phyloP scores from a whole-genome alignment of 2,888 invertebrate species.

The Boloria euphrosyne region DNA sequence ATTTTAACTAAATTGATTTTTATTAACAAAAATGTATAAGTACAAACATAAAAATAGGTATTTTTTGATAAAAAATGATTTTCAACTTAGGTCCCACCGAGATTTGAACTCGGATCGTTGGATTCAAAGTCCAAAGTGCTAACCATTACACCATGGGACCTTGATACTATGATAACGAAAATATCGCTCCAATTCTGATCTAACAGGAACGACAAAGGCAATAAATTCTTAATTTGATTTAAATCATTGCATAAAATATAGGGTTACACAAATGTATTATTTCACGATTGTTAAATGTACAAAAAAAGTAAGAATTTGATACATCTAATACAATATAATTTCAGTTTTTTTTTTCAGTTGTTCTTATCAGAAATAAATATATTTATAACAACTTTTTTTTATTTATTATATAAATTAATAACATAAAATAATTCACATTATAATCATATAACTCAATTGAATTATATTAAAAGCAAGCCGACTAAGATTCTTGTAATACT shows the following conservation, averaged over 20 bases:
- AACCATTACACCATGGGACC: constrained; percentile 90
- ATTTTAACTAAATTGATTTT: neutral
- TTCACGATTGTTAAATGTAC: too few species aligned
- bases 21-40: neutral
- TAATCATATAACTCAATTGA: constrained; percentile 10
- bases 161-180: neutral
- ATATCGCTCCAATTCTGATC: neutral
- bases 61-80: neutral
- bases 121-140: constrained; percentile 91
- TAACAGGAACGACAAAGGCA: neutral
- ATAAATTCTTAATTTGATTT: too few species aligned
- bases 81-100: constrained; percentile 84
- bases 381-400: neutral
- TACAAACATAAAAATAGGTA: neutral
- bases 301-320: too few species aligned
- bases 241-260: too few species aligned
- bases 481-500: constrained; percentile 40
- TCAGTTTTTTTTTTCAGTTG: too few species aligned
- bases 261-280: too few species aligned
- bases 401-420: neutral
- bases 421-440: constrained; percentile 2
- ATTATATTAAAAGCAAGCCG: constrained; percentile 22
- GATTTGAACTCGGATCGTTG: constrained; percentile 91
- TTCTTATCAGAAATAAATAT: too few species aligned
- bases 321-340: too few species aligned